phyloP scores from a whole-genome alignment of 92 coral and sea anemone genomes.

The Paragorgia papillata region DNA sequence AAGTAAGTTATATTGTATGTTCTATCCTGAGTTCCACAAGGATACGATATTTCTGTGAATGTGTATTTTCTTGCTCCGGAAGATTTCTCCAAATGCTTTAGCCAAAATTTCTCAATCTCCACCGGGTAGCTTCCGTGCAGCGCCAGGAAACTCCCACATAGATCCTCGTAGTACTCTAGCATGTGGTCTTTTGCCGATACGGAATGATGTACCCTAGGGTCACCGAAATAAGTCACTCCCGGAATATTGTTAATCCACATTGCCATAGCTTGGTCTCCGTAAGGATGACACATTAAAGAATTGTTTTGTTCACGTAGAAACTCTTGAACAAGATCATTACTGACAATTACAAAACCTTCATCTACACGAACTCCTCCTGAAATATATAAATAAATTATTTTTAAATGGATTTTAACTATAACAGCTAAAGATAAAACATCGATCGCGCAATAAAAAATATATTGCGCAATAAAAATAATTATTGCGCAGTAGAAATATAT shows the following conservation, averaged over 20 bases:
- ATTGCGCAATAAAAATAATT: no score
- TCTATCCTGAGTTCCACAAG: conserved; percentile 14
- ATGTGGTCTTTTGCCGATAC: conserved; percentile 76
- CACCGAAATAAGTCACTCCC: conserved; percentile 81
- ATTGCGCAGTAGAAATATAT: no score
- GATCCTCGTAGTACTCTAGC: conserved; percentile 56
- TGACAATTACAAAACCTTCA: conserved; percentile 84
- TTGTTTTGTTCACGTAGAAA: conserved; percentile 60
- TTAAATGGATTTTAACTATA: no score
- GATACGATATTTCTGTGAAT: conserved; percentile 21
- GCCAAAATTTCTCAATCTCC: conserved; percentile 79
- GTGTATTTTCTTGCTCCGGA: background rate
- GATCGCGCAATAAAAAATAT: no score
- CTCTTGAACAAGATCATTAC: conserved; percentile 70
- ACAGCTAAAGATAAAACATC: no score
- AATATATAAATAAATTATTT: no score
- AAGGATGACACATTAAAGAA: conserved; percentile 86
- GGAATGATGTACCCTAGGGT: conserved; percentile 77
- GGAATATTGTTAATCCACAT: conserved; percentile 88
- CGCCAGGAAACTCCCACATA: conserved; percentile 73
- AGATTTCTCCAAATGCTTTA: background rate
- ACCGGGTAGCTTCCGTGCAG: conserved; percentile 90
- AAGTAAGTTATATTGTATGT: conserved; percentile 7
- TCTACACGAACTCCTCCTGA: conserved; percentile 91
- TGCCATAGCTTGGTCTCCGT: conserved; percentile 90